Evolutionary conservation across 2,888 invertebrate genomes (phyloP).

Genomic region (Bembecia ichneumoniformis): DNA sequence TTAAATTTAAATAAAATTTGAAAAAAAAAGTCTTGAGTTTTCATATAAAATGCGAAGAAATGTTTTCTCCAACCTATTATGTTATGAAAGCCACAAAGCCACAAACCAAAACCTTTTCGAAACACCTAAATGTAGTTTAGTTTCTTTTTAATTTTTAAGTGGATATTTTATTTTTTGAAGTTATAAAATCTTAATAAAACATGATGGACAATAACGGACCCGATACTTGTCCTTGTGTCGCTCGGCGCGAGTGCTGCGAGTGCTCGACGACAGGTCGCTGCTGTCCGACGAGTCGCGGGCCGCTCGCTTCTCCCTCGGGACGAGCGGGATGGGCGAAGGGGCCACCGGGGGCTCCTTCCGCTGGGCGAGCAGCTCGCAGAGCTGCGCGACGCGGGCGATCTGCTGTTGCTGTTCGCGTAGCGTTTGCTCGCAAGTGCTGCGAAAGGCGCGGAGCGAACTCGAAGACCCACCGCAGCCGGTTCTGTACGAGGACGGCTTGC

Average conservation of each 20-base stretch:
- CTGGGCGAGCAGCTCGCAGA: conserved; percentile 43
- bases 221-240: conserved; percentile 11
- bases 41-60: too few relatives aligned
- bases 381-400: conserved; percentile 41
- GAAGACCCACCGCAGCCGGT: conserved; percentile 14
- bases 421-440: conserved; percentile 37
- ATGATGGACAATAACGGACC: conserved; percentile 5
- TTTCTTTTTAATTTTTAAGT: too few relatives aligned
- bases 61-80: too few relatives aligned
- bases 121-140: too few relatives aligned
- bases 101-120: too few relatives aligned
- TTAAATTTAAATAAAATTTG: too few relatives aligned
- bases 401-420: conserved; percentile 42
- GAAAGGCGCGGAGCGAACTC: conserved; percentile 38
- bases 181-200: too few relatives aligned
- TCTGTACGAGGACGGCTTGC: conserved; percentile 3
- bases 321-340: conserved; percentile 3
- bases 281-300: conserved; percentile 13
- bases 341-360: conserved; percentile 3
- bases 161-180: too few relatives aligned
- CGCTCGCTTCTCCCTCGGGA: neutral
- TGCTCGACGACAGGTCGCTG: conserved; percentile 35
- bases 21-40: too few relatives aligned
- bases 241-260: conserved; percentile 13
- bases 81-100: too few relatives aligned